Percentiles rank a stretch among this genome's conserved stretches.
Conservation (phyloP, 2,888 invertebrate species). For the Cyclophora albipunctata region DNA sequence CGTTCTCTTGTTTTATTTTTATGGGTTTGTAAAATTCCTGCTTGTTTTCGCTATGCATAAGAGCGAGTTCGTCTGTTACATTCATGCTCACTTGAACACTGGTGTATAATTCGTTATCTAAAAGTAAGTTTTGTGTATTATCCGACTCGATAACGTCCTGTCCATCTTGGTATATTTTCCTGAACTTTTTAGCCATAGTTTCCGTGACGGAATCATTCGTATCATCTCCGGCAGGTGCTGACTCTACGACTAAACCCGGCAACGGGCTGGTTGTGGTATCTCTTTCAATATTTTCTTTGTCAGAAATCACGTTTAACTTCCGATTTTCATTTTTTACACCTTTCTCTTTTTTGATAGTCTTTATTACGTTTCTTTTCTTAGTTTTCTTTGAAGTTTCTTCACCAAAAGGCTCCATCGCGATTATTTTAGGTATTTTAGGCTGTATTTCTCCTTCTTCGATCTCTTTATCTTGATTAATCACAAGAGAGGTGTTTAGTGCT, state of each 20-base stretch:
- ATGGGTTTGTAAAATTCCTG: not conserved
- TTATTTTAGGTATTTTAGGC: slow-evolving; percentile 21
- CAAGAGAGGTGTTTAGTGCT: slow-evolving; percentile 40
- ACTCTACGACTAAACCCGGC: slow-evolving; percentile 50
- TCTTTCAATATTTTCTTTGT: slow-evolving; percentile 30
- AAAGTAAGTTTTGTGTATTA: slow-evolving; percentile 41
- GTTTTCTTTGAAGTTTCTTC: slow-evolving; percentile 7
- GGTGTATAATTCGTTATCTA: slow-evolving; percentile 30
- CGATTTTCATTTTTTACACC: slow-evolving; percentile 12
- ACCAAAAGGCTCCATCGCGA: slow-evolving; percentile 40
- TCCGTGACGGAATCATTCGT: slow-evolving; percentile 31
- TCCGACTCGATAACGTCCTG: slow-evolving; percentile 32
- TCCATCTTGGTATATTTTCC: slow-evolving; percentile 34
- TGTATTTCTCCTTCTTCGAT: slow-evolving; percentile 19
- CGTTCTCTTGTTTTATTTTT: slow-evolving; percentile 1
- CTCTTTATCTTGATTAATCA: slow-evolving; percentile 20
- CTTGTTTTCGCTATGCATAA: slow-evolving; percentile 10
- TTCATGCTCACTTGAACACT: slow-evolving; percentile 18
- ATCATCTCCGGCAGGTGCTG: slow-evolving; percentile 23
- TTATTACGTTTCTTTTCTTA: slow-evolving; percentile 12
- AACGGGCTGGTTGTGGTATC: slow-evolving; percentile 36
- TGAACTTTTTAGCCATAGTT: slow-evolving; percentile 38
- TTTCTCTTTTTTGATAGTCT: slow-evolving; percentile 10
- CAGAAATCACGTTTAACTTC: slow-evolving; percentile 1
- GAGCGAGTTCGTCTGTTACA: slow-evolving; percentile 21